Percentiles rank a stretch among this genome's conserved stretches.
Evolutionary conservation across 2,888 invertebrate genomes (phyloP).

Genomic region (Helobdella robusta): DNA sequence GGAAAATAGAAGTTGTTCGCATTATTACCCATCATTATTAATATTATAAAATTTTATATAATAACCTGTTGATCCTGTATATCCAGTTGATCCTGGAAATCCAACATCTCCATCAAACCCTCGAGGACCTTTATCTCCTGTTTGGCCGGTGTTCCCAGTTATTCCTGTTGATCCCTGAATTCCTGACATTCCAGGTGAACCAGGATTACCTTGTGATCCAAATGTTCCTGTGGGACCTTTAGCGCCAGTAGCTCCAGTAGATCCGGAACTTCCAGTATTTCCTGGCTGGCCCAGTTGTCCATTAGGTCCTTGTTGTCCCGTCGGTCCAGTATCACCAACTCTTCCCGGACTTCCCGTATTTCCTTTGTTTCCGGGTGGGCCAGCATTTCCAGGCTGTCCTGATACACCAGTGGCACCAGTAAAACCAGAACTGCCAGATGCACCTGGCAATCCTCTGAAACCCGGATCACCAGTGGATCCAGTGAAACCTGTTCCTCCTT

Average conservation of each 20-base stretch:
- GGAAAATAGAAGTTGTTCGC: too few relatives aligned
- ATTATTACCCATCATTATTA: too few relatives aligned
- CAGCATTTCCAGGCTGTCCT: constrained; percentile 28
- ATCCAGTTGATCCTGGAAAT: constrained; percentile 6
- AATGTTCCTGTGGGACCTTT: constrained; percentile 3
- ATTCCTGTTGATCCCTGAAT: not conserved
- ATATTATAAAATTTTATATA: too few relatives aligned
- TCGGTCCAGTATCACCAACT: constrained; percentile 29
- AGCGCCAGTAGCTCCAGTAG: constrained; percentile 12
- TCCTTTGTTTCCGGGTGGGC: constrained; percentile 26
- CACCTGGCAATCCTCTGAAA: too few relatives aligned
- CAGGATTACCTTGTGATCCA: not conserved
- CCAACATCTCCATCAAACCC: not conserved
- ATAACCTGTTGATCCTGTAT: not conserved
- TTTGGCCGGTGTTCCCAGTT: not conserved
- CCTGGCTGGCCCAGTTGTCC: constrained; percentile 30
- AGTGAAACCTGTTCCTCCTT: too few relatives aligned
- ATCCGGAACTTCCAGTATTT: constrained; percentile 17
- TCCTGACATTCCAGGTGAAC: not conserved
- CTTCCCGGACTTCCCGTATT: constrained; percentile 30
- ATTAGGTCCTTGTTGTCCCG: constrained; percentile 26
- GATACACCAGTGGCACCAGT: constrained; percentile 24
- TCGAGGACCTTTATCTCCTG: constrained; percentile 2
- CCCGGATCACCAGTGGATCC: too few relatives aligned
- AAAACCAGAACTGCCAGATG: constrained; percentile 27